Conservation (phyloP, 92 coral and sea anemone species). For the Montipora capitata region DNA sequence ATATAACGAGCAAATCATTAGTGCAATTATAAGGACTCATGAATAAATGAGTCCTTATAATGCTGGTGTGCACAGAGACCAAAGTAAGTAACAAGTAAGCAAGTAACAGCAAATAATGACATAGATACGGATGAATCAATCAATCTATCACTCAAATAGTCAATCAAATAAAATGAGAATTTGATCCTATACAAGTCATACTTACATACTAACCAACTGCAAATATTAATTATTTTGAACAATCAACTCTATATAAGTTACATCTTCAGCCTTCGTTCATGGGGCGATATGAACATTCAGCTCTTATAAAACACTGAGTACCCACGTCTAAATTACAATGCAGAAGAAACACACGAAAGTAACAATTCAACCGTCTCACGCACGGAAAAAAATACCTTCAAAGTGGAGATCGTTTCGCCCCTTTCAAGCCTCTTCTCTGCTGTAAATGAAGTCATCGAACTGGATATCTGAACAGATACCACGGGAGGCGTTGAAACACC, state of each 20-base stretch:
- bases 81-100: no score
- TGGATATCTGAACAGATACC: slow-evolving; percentile 89
- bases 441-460: slow-evolving; percentile 89
- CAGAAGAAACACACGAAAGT: neutral
- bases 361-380: neutral
- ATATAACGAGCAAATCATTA: no score
- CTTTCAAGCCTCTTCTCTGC: slow-evolving; percentile 92
- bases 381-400: slow-evolving; percentile 78
- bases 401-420: slow-evolving; percentile 82
- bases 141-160: neutral
- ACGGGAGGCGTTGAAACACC: slow-evolving; percentile 73
- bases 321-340: neutral
- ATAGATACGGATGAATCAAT: neutral
- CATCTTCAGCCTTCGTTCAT: no score
- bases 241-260: no score
- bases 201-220: no score
- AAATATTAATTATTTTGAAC: no score
- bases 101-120: no score
- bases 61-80: no score
- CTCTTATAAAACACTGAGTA: neutral
- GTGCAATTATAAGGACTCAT: no score
- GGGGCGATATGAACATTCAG: neutral
- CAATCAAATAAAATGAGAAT: no score
- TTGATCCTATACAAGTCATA: no score
- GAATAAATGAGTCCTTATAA: no score